Evolutionary conservation across 2,113 vertebrate species (phyloP).

Genomic region (Dolichotis patagonum): DNA sequence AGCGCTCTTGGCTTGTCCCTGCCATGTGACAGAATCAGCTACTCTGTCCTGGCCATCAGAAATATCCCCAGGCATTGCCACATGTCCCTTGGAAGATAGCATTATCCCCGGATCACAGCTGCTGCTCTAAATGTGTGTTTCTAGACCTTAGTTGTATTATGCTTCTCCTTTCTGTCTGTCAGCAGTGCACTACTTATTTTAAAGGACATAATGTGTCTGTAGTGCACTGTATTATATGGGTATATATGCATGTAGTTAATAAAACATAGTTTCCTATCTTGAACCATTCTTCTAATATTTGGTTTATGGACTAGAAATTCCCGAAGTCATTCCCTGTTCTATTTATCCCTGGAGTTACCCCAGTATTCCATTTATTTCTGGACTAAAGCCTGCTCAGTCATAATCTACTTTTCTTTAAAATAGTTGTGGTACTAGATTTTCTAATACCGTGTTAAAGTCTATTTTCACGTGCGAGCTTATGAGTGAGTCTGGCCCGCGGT

Average conservation of each 20-base stretch:
- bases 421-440: slow-evolving; percentile 4
- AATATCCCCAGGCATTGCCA: not conserved
- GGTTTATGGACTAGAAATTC: not conserved
- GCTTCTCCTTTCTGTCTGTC: not conserved
- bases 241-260: not conserved
- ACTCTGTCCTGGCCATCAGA: not conserved
- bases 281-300: not conserved
- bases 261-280: not conserved
- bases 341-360: slow-evolving; percentile 1
- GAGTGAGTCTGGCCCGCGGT: not conserved
- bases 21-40: not conserved
- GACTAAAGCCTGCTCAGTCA: not conserved
- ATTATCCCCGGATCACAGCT: not conserved
- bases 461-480: not conserved
- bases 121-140: not conserved
- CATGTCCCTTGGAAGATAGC: not conserved
- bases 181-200: not conserved
- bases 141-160: not conserved
- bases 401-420: slow-evolving; percentile 36
- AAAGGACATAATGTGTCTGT: not conserved
- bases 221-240: not conserved
- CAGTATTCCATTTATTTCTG: slow-evolving; percentile 1
- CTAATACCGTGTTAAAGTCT: not conserved
- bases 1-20: not conserved
- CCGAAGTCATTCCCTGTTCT: not conserved